Conservation (phyloP, 2,797 vertebrate species). For the Graptemys geographica region DNA sequence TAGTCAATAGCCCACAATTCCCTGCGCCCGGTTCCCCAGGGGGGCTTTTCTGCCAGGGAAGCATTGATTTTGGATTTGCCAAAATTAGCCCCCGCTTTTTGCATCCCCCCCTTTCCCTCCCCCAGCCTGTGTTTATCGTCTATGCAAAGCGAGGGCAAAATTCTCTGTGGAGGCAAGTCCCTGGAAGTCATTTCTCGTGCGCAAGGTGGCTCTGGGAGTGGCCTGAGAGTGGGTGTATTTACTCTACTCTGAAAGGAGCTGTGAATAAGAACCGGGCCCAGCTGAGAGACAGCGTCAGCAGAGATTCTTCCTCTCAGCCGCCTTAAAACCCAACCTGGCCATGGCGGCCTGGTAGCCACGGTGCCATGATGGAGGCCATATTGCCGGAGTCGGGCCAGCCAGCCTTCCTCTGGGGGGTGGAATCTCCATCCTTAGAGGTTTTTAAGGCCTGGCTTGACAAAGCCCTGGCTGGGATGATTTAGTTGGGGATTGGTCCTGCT, state of each 20-base stretch:
- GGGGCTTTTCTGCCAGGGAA: slow-evolving; percentile 27
- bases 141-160: neutral
- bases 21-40: slow-evolving; percentile 16
- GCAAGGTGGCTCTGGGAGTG: neutral
- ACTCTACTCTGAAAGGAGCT: neutral
- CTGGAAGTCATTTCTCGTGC: neutral
- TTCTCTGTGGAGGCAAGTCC: neutral
- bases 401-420: neutral
- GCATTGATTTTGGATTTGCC: slow-evolving; percentile 60
- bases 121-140: neutral
- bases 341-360: neutral
- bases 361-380: neutral
- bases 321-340: neutral
- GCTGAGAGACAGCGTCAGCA: neutral
- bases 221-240: neutral
- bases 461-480: too few species aligned
- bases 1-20: slow-evolving; percentile 48
- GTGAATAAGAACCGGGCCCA: neutral
- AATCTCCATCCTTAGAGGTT: too few species aligned
- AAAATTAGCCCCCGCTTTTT: slow-evolving; percentile 38
- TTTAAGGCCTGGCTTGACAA: too few species aligned
- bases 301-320: neutral
- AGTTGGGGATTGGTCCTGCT: too few species aligned
- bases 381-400: neutral
- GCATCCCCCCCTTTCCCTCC: neutral